These are phyloP conservation scores for Camelus bactrianus DNA, from an alignment of 2,113 vertebrate genomes.

Conservation along the genomic window DNA sequence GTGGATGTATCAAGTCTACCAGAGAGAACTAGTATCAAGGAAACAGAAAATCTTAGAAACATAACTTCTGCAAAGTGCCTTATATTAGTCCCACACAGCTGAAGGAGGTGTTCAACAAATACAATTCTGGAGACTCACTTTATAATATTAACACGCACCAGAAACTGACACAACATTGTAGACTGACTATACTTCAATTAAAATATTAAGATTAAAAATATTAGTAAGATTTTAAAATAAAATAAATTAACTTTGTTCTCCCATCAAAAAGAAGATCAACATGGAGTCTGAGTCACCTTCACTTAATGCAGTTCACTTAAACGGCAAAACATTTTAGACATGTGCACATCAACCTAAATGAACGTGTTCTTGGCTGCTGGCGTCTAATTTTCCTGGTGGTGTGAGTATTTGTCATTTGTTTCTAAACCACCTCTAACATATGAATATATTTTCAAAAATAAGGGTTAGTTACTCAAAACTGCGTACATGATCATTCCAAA, in stretches of 20 bases:
- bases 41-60: background rate
- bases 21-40: background rate
- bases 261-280: background rate
- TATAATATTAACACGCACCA: background rate
- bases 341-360: background rate
- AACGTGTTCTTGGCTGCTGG: background rate
- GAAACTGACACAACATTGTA: too few relatives aligned
- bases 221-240: too few relatives aligned
- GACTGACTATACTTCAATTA: too few relatives aligned
- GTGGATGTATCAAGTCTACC: background rate
- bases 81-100: background rate
- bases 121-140: background rate
- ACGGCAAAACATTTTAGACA: background rate
- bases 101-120: background rate
- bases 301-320: background rate
- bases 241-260: too few relatives aligned
- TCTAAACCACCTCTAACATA: background rate
- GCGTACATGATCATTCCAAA: background rate
- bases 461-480: background rate
- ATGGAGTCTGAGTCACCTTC: background rate
- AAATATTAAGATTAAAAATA: too few relatives aligned
- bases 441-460: background rate
- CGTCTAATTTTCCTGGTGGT: background rate
- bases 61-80: background rate
- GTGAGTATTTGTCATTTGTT: slow-evolving; percentile 17